Conservation (phyloP, 2,797 vertebrate genomes). For the Mus minutoides region DNA sequence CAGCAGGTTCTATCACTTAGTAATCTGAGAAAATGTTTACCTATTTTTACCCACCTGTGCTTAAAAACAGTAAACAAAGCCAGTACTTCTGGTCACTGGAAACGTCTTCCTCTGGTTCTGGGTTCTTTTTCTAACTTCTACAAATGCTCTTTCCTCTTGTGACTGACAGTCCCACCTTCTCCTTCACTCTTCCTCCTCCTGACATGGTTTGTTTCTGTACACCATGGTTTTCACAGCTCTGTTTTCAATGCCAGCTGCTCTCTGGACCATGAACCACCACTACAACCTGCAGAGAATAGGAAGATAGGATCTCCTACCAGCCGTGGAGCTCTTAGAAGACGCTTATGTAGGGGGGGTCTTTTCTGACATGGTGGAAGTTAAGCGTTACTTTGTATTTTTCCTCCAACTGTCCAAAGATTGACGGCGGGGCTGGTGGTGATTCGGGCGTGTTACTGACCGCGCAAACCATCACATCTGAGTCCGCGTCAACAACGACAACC, state of each 20-base stretch:
- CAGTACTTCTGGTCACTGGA: conserved; percentile 43
- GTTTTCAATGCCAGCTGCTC: not conserved
- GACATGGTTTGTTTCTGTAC: conserved; percentile 10
- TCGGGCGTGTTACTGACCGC: conserved; percentile 95
- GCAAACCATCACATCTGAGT: conserved; percentile 98
- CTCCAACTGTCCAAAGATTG: conserved; percentile 88
- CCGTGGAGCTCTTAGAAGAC: conserved; percentile 15
- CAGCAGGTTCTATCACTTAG: conserved; percentile 39
- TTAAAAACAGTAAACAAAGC: conserved; percentile 44
- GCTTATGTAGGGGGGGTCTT: conserved; percentile 32
- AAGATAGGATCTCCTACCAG: conserved; percentile 21
- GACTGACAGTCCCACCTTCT: not conserved
- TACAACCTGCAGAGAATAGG: not conserved
- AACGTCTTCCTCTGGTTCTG: conserved; percentile 27
- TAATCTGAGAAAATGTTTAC: conserved; percentile 59
- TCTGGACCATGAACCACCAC: not conserved
- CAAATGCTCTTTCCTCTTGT: not conserved
- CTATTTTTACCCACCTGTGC: conserved; percentile 74
- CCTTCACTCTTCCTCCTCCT: not conserved
- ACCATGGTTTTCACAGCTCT: not conserved
- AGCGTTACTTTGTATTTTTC: conserved; percentile 68
- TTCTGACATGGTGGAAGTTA: conserved; percentile 63
- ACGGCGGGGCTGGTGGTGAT: conserved; percentile 91
- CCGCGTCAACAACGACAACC: conserved; percentile 97
- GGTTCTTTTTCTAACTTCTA: conserved; percentile 8